These are phyloP conservation scores for Morelia viridis DNA, from an alignment of 2,797 vertebrate species.

Conservation along the genomic window DNA sequence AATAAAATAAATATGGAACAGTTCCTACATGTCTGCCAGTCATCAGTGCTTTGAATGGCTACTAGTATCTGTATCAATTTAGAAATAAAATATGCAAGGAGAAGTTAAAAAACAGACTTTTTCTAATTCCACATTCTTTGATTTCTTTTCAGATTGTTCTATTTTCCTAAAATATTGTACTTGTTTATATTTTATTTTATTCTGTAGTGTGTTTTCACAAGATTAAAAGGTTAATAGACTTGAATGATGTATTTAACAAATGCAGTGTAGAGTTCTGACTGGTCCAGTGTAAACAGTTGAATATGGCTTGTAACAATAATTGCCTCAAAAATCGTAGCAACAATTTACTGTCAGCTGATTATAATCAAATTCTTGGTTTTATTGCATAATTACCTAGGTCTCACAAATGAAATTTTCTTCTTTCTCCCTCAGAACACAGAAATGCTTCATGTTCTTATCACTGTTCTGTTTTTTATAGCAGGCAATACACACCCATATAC, in stretches of 20 bases:
- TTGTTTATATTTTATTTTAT: slow-evolving; percentile 50
- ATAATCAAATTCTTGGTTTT: slow-evolving; percentile 65
- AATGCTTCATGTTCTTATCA: slow-evolving; percentile 47
- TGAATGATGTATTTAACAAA: slow-evolving; percentile 63
- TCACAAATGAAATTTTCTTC: slow-evolving; percentile 54
- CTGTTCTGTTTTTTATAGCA: slow-evolving; percentile 22
- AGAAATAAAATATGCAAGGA: background rate
- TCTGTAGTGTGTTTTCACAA: slow-evolving; percentile 47
- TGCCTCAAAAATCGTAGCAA: slow-evolving; percentile 68
- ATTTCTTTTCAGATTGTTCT: slow-evolving; percentile 3
- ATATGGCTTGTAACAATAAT: slow-evolving; percentile 67
- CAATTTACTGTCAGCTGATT: slow-evolving; percentile 66
- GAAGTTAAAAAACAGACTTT: background rate
- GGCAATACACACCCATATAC: background rate
- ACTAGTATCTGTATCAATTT: background rate
- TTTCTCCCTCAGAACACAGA: slow-evolving; percentile 43
- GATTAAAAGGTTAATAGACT: slow-evolving; percentile 59
- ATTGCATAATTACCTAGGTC: slow-evolving; percentile 61
- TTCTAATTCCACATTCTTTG: slow-evolving; percentile 13
- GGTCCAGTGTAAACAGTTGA: slow-evolving; percentile 57
- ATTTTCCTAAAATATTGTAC: background rate
- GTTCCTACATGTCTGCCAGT: background rate
- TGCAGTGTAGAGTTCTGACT: slow-evolving; percentile 46
- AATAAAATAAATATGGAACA: background rate
- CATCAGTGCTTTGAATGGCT: background rate